Percentiles rank a stretch among this genome's conserved stretches.
Evolutionary conservation across 2,888 invertebrate genomes (phyloP).

Genomic region (Anthoptus insignis): DNA sequence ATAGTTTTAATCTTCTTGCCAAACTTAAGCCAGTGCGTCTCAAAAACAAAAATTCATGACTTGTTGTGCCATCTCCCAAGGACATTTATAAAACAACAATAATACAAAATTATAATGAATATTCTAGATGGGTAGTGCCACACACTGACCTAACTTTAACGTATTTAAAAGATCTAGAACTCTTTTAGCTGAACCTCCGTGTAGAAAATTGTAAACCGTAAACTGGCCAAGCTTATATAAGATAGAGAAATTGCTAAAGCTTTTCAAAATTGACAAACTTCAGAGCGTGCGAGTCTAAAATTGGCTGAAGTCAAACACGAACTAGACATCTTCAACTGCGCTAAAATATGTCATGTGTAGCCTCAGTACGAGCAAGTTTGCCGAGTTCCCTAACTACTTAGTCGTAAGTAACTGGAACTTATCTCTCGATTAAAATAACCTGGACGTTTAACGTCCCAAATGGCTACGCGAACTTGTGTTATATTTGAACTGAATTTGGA

Average conservation of each 20-base stretch:
- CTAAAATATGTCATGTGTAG: constrained; percentile 38
- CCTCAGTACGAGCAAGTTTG: constrained; percentile 27
- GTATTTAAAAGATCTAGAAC: no score
- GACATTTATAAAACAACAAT: no score
- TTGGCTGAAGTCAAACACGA: constrained; percentile 36
- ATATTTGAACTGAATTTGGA: neutral
- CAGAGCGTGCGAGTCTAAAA: constrained; percentile 32
- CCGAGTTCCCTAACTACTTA: constrained; percentile 31
- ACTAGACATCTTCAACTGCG: constrained; percentile 30
- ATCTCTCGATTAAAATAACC: constrained; percentile 37
- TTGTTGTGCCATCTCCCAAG: no score
- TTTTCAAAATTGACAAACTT: constrained; percentile 37
- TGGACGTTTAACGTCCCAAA: constrained; percentile 18
- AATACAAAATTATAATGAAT: no score
- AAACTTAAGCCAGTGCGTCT: no score
- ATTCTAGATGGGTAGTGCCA: no score
- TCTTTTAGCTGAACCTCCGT: no score
- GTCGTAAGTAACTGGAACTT: constrained; percentile 34
- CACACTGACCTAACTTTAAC: no score
- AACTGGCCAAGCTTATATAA: constrained; percentile 16
- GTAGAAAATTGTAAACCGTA: neutral
- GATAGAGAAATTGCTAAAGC: constrained; percentile 26
- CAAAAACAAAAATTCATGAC: no score
- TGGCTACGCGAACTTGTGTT: neutral
- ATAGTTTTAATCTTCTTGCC: no score